Evolutionary conservation across 2,113 vertebrate species (phyloP), one percentile per base, ranked within the genome.

Genomic region (Ia io): DNA sequence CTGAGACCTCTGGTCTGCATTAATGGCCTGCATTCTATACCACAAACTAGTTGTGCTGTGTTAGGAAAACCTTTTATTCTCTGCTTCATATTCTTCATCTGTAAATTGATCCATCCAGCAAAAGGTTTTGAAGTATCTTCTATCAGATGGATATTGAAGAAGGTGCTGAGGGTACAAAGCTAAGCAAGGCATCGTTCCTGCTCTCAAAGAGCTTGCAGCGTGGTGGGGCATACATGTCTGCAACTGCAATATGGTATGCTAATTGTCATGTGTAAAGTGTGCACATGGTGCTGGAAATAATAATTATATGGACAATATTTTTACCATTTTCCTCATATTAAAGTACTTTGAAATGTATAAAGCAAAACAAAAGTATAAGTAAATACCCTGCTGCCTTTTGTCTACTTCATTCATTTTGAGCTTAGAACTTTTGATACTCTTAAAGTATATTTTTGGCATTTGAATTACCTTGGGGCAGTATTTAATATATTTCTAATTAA

Each of bases 401-500:
- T 84, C 49, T 80, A 90, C 90, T 88, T 90, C 92, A 86, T 87
- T 90, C 65, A 73, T 76, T 93, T 92, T 95, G 79, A 79, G 28
- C 61, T 84, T 80, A 79, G 63, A 89, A 16, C 67, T 90, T 93
- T 74, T 73, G 53, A 56, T 79, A 88, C 32, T 94, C 84, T 92
- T 86, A 91, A 97, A 82, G 63, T 87, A 23, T 93, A 95, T 87
- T 92, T 96, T 95, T 84, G 42, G 65, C 87, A 56, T 94, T 87
- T 78, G 18, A 91, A 89, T 95, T 80, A 86, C 42, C 80, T 88
- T 65, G 16, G 44, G 25, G 42, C 20, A 88, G 12, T 85, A 61
- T 94, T 90, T 79, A 42, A 84, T 92, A 14, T 93, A 93, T 92
- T 96, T 97, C 40, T 91, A 93, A 88, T 96, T 86, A 93, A 88